phyloP scores from a whole-genome alignment of 2,797 vertebrate genomes.

The Ctenochaetus hawaiiensis region DNA sequence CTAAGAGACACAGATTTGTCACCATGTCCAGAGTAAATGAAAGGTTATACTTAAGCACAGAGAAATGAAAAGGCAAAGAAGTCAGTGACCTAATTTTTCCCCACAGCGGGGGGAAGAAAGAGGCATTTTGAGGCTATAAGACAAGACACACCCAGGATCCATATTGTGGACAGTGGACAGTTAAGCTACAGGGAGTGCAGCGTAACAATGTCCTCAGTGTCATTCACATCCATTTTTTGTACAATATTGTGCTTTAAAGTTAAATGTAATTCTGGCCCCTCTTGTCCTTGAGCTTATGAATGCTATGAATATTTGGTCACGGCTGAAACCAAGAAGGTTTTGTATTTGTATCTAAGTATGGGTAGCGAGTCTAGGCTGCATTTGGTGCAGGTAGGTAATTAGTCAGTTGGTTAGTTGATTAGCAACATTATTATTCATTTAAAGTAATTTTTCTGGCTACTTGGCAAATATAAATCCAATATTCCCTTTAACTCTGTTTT shows the following conservation, averaged over 20 bases:
- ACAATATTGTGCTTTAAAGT: neutral
- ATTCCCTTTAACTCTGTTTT: too few species aligned
- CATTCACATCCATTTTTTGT: too few species aligned
- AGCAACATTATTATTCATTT: too few species aligned
- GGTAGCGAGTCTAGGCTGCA: too few species aligned
- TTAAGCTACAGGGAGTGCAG: neutral
- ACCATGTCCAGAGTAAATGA: neutral
- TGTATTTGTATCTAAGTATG: neutral
- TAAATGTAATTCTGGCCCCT: neutral
- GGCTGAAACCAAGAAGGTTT: slow-evolving; percentile 4
- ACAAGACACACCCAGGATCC: neutral
- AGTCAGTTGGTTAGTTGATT: too few species aligned
- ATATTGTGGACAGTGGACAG: slow-evolving; percentile 2
- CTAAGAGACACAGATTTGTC: neutral
- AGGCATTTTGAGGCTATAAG: too few species aligned
- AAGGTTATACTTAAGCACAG: neutral
- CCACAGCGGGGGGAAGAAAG: neutral
- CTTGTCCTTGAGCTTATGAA: neutral
- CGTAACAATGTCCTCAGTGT: too few species aligned
- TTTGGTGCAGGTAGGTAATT: too few species aligned
- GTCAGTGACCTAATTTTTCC: neutral
- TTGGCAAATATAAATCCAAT: too few species aligned
- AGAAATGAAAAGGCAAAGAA: slow-evolving; percentile 3
- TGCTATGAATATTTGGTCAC: neutral
- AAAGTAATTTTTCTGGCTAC: too few species aligned